phyloP scores from a whole-genome alignment of 2,113 vertebrate genomes.

The Nicator chloris region DNA sequence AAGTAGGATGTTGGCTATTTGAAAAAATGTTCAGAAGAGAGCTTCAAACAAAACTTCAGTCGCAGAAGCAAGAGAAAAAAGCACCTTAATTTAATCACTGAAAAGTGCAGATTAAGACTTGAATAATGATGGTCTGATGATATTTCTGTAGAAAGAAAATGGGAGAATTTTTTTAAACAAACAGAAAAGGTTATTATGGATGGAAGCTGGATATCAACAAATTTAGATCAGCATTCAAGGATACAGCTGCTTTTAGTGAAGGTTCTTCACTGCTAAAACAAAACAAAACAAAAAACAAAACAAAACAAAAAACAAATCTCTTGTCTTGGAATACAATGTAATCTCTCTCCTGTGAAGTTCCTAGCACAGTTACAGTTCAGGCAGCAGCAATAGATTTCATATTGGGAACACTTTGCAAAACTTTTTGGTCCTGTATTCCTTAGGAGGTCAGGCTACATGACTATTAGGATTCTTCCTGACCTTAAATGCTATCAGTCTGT shows the following conservation, averaged over 20 bases:
- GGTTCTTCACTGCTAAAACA: not conserved
- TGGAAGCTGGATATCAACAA: not conserved
- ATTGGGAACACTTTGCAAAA: not conserved
- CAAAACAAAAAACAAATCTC: not conserved
- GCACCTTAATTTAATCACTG: not conserved
- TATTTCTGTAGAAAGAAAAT: not conserved
- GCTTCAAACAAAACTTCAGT: not conserved
- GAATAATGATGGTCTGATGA: not conserved
- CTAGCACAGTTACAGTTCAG: not conserved
- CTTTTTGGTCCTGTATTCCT: not conserved
- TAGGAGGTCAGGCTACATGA: not conserved
- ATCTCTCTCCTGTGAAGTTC: not conserved
- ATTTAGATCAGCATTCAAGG: not conserved
- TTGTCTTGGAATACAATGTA: not conserved
- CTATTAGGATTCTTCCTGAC: not conserved
- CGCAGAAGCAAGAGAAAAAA: not conserved
- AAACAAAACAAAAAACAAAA: too few species aligned
- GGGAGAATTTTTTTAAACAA: not conserved
- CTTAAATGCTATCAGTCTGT: not conserved
- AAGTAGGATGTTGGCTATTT: not conserved
- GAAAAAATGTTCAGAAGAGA: not conserved
- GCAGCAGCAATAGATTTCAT: not conserved
- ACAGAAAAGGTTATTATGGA: not conserved
- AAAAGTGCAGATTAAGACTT: not conserved
- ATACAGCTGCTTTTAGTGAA: not conserved